Evolutionary conservation across 2,888 invertebrate species (phyloP), one percentile per base, ranked within the genome.

Genomic region (Gymnocheta viridis): DNA sequence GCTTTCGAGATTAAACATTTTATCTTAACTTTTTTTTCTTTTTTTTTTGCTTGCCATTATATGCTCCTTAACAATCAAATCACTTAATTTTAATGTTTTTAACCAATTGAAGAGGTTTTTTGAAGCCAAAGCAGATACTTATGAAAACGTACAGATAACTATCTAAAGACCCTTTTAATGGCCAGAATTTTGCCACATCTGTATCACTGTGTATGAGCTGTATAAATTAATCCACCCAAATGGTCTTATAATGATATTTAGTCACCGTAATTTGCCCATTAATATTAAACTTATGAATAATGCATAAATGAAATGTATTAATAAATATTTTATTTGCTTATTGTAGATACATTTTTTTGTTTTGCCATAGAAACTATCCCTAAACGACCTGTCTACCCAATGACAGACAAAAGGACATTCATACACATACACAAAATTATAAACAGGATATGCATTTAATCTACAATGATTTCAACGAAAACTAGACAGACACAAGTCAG

Each of bases 221-320:
- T 62, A 73, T 69, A 69, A 77, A 77, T 73, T 78, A 84, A 80
- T 84, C 83, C 83, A 84, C 84, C 81, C 84, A 81, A 81, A 84
- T 84, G 77, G 67, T 69, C 41, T 81, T 56, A 69, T 81, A 84
- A 84, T 84, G 77, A 77, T 69, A 62, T 41, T 35, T 69, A 73
- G 38, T 29, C 67, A 24, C 17, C 41, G 56, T 76, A 35, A 76
- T 66, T 44, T 66, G 54, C 17, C 14, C 56, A 44, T 67, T 69
- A 60, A 60, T 41, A 35, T 41, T 70, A 58, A 64, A 74, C 84
- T 73, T 78, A 84, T 84, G 84, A 84, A 84, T 84, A 81, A 84
- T 84, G 80, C 32, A 84, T 80, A 47, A 77, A 44, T 29, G 60
- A 38, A 66, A 66, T 41, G n/a, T 41, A 82, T 67, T 73, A 67